Conservation (phyloP, 2,888 invertebrate species). For the Saturnia japonica region DNA sequence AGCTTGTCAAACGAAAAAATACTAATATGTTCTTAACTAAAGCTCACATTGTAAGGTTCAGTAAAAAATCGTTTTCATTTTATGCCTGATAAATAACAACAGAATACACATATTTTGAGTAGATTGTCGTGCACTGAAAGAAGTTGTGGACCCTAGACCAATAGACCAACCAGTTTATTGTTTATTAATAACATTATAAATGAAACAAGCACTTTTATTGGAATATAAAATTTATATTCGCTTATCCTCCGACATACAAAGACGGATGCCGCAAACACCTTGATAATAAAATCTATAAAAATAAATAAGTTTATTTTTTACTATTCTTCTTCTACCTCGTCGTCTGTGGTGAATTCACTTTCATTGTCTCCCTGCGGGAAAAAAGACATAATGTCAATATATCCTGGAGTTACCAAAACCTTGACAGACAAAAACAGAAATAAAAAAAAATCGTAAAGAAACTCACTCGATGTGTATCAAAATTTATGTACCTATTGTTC, state of each 20-base stretch:
- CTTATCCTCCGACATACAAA: conserved; percentile 66
- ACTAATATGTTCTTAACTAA: no score
- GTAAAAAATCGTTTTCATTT: no score
- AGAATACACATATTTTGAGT: no score
- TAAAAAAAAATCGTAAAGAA: no score
- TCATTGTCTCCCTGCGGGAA: conserved; percentile 79
- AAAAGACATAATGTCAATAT: conserved; percentile 27
- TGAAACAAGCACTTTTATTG: conserved; percentile 10
- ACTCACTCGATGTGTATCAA: no score
- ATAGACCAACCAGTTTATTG: no score
- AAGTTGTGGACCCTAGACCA: not conserved
- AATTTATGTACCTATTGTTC: no score
- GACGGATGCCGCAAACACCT: conserved; percentile 57
- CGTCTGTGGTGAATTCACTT: conserved; percentile 85
- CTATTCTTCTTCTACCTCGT: conserved; percentile 83
- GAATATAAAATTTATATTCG: conserved; percentile 73
- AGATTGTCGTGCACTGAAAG: no score
- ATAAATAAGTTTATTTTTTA: conserved; percentile 68
- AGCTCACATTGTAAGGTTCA: no score
- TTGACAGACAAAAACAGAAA: no score
- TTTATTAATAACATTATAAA: not conserved
- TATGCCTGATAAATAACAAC: no score
- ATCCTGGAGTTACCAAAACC: not conserved
- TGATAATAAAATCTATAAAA: conserved; percentile 79
- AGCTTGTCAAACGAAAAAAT: no score